phyloP scores from a whole-genome alignment of 2,888 invertebrate species.

The Sabellastarte sp. region DNA sequence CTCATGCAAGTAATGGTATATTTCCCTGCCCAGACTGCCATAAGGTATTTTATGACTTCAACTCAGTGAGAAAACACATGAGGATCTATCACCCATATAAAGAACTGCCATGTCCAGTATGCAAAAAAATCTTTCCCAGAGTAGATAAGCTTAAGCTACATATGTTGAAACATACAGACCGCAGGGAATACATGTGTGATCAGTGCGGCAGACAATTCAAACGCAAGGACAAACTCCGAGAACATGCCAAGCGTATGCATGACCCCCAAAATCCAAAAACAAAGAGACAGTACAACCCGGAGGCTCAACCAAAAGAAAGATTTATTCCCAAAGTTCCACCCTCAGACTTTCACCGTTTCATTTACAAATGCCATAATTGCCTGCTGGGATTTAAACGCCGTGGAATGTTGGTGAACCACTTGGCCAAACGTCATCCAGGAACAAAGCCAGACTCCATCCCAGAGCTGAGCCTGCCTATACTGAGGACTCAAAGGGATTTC shows the following conservation, averaged over 20 bases:
- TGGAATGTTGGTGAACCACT: slow-evolving; percentile 79
- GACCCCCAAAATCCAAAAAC: not conserved
- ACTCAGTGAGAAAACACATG: not conserved
- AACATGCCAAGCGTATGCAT: slow-evolving; percentile 67
- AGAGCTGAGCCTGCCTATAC: slow-evolving; percentile 76
- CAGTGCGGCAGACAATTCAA: slow-evolving; percentile 78
- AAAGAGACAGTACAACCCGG: not conserved
- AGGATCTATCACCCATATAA: slow-evolving; percentile 72
- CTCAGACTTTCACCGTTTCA: slow-evolving; percentile 71
- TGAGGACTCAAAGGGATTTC: slow-evolving; percentile 75
- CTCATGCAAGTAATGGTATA: slow-evolving; percentile 68
- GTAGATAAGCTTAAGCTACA: slow-evolving; percentile 74
- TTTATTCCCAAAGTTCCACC: slow-evolving; percentile 64
- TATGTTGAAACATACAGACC: slow-evolving; percentile 69
- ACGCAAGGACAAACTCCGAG: slow-evolving; percentile 68
- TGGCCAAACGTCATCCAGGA: slow-evolving; percentile 70
- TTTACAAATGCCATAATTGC: slow-evolving; percentile 77
- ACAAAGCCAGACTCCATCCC: slow-evolving; percentile 69
- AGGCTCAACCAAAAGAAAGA: slow-evolving; percentile 23
- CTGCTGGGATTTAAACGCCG: slow-evolving; percentile 74
- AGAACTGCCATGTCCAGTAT: slow-evolving; percentile 70
- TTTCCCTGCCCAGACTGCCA: slow-evolving; percentile 73
- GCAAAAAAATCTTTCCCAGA: slow-evolving; percentile 66
- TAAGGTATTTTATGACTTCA: slow-evolving; percentile 52
- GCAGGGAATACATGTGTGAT: slow-evolving; percentile 73